Evolutionary conservation across 2,113 vertebrate genomes (phyloP).

Genomic region (Cichladusa arquata): DNA sequence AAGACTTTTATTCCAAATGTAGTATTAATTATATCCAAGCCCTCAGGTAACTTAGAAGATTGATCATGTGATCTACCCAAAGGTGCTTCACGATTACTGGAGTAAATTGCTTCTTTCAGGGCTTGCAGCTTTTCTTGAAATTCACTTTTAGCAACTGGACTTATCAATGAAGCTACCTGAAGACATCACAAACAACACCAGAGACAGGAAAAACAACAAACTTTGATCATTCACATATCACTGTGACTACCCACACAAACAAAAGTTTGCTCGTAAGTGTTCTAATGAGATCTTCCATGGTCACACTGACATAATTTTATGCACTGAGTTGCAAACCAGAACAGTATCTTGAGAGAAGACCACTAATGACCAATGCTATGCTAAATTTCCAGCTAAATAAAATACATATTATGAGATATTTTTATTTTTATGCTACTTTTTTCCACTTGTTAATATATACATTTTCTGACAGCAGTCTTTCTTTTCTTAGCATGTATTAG

Average conservation of each 20-base stretch:
- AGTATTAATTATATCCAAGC: constrained; percentile 67
- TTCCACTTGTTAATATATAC: background rate
- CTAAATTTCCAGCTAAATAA: background rate
- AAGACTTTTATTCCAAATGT: constrained; percentile 73
- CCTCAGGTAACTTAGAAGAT: constrained; percentile 67
- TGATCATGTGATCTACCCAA: constrained; percentile 78
- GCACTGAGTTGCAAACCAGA: background rate
- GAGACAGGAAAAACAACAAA: background rate
- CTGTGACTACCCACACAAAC: background rate
- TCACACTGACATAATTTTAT: background rate
- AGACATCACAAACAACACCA: constrained; percentile 32
- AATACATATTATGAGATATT: background rate
- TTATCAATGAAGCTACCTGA: constrained; percentile 75
- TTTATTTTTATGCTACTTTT: background rate
- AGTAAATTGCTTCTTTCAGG: constrained; percentile 76
- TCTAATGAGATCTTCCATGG: background rate
- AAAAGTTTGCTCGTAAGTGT: background rate
- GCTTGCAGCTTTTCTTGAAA: constrained; percentile 81
- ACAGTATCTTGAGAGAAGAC: background rate
- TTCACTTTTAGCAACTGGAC: constrained; percentile 73
- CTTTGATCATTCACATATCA: background rate
- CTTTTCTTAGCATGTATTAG: background rate
- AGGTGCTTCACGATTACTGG: constrained; percentile 63
- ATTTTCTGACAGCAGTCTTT: background rate
- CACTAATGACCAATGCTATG: background rate